Base-by-base conservation (phyloP, 2,888 invertebrate species). In the Perizoma affinitatum region DNA sequence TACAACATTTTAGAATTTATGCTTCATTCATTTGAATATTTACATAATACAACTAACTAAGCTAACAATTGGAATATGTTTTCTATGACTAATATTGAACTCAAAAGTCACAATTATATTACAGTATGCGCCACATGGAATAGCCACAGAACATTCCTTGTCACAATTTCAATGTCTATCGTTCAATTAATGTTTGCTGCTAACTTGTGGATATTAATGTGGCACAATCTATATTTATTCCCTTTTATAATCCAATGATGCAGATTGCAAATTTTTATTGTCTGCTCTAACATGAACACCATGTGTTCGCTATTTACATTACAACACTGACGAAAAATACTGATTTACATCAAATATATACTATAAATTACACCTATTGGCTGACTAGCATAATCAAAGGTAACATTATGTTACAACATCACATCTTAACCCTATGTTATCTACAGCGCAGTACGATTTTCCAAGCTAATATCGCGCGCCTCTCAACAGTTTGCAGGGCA, bases 1-100 rank as follows among this genome's bases (percentile, higher is more conserved):
- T 89, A 91, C 88, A 89, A 79, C 72, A 82, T 78, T 92, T 91
- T 90, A 90, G 90, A 91, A 92, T 91, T 82, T 79, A 87, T 90
- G 90, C 88, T 90, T 90, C 80, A 82, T 72, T 90, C 80, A 81
- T 71, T 76, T 72, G 74, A 81, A 71, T 87, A 88, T 89, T 76
- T 86, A 87, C 87, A 87, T 66, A 67, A 73, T 76, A 78, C 56
- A 57, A 61, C 78, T 80, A 79, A 71, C 51, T 58, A 47, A 52
- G 38, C 56, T 54, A 62, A 58, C 52, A 48, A 49, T 49, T 51
- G 50, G 47, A 54, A 47, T 54, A 52, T 55, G 48, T 58, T 36
- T 47, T 54, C 43, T 46, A 55, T 54, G 51, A 58, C 44, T 51
- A 53, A 11, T 46, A 22, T 11, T 44, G 5, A 55, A 61, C 47